These are phyloP conservation scores for Drosophila kambysellisi DNA, from an alignment of 2,888 invertebrate species.

Conservation along the genomic window DNA sequence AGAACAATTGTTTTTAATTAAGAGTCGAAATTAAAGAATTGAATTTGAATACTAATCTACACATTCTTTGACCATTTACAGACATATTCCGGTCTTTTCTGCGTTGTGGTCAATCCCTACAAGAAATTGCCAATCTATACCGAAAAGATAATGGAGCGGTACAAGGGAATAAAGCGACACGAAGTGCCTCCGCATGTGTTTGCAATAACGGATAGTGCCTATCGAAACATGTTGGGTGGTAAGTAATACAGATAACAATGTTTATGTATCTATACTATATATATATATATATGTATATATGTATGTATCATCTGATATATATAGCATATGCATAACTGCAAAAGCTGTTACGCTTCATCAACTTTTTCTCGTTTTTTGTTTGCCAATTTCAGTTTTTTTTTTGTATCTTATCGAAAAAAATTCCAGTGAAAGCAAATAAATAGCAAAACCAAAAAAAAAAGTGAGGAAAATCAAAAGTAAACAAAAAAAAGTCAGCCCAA, in stretches of 20 bases:
- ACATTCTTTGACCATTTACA: constrained; percentile 86
- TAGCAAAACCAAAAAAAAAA: constrained; percentile 16
- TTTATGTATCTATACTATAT: not conserved
- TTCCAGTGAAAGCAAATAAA: constrained; percentile 47
- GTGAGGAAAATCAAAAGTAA: constrained; percentile 22
- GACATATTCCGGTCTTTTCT: constrained; percentile 99
- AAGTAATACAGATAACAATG: constrained; percentile 68
- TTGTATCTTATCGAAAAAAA: constrained; percentile 53
- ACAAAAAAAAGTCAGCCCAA: constrained; percentile 37
- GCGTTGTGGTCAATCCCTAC: constrained; percentile 99
- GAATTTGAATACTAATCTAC: not conserved
- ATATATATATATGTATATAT: not conserved
- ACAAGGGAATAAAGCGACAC: constrained; percentile 99
- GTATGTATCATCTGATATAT: constrained; percentile 13
- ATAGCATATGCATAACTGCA: constrained; percentile 34
- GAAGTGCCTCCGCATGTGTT: constrained; percentile 99
- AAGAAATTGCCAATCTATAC: constrained; percentile 99
- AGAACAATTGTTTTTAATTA: not conserved
- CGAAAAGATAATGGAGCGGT: constrained; percentile 99
- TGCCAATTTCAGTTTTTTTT: constrained; percentile 12
- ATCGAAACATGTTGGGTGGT: constrained; percentile 99
- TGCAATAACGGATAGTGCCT: constrained; percentile 99
- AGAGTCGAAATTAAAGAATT: not conserved
- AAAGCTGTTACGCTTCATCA: constrained; percentile 27
- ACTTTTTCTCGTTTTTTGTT: constrained; percentile 2